Conservation (phyloP, 1,140 invertebrate species). For the Carcinoscorpius rotundicauda region DNA sequence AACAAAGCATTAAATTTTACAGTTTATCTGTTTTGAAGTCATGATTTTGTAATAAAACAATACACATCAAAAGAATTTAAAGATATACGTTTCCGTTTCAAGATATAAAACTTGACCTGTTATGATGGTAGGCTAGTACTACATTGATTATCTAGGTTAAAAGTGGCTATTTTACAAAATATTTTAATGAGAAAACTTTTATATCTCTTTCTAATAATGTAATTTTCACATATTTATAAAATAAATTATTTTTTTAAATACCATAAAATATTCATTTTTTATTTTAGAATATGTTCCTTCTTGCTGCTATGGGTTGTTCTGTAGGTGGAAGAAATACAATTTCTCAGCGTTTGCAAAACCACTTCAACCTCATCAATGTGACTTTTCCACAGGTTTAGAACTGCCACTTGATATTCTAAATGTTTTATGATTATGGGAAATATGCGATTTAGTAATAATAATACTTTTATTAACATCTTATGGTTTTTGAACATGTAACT, state of each 20-base stretch:
- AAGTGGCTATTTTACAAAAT: constrained; percentile 6
- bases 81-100: no score
- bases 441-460: no score
- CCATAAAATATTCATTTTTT: constrained; percentile 12
- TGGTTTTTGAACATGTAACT: no score
- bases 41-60: no score
- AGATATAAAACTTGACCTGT: no score
- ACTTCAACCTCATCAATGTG: constrained; percentile 69
- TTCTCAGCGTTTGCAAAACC: constrained; percentile 55
- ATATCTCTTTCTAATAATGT: constrained; percentile 1
- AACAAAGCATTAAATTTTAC: no score
- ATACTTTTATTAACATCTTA: no score
- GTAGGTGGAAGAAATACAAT: constrained; percentile 65
- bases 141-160: background rate
- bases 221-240: constrained; percentile 7
- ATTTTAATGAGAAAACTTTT: background rate
- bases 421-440: no score
- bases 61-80: no score
- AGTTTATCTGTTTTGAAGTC: no score
- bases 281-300: constrained; percentile 55
- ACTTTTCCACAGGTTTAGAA: constrained; percentile 49
- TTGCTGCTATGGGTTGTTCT: constrained; percentile 64
- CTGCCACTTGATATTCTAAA: no score
- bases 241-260: background rate
- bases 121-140: background rate